Evolutionary conservation across 1,140 invertebrate genomes (phyloP), one percentile per base, ranked within the genome.

Genomic region (Drosophila teissieri): DNA sequence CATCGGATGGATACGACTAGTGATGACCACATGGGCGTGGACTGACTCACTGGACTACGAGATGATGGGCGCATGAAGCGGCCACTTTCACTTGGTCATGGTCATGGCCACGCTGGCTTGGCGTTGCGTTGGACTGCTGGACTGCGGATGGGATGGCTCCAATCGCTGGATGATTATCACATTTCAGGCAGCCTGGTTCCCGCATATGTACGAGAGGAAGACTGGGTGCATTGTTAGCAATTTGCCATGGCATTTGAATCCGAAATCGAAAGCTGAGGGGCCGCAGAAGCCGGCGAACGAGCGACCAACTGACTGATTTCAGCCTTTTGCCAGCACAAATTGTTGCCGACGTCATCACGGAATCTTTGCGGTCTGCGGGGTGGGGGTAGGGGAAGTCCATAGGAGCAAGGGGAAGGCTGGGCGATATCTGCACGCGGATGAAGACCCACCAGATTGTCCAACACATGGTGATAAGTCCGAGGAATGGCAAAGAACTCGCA

Each of bases 181-280:
- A 80, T 78, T 78, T 78, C 52, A 49, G 24, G 37, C 57, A 63
- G 42, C 48, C 65, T 53, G 44, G 45, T 60, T 63, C 63, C 74
- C 69, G 74, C 61, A 60, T 67, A 17, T 42, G 3, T 67, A 17
- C 42, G 3, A 15, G 15, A 56, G 63, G 74, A 54, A 63, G 31
- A 10, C 31, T 10, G 7, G 63, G 64, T 70, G 78, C 81, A 78
- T 81, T 68, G 77, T 68, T 48, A 57, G 82, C 63, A 86, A 78
- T 86, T 81, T 86, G 82, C 81, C 78, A 81, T 86, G 82, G 82
- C 75, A 86, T 86, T 86, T 75, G 70, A 86, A 82, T 81, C 80
- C 65, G 73, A 84, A 85, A 86, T 80, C 57, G 81, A 83, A 72
- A 74, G 62, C 49, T 42, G 55, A 52, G 34, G 12, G 19, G 76